Conservation (phyloP, 2,113 vertebrate species). For the Boleophthalmus pectinirostris region DNA sequence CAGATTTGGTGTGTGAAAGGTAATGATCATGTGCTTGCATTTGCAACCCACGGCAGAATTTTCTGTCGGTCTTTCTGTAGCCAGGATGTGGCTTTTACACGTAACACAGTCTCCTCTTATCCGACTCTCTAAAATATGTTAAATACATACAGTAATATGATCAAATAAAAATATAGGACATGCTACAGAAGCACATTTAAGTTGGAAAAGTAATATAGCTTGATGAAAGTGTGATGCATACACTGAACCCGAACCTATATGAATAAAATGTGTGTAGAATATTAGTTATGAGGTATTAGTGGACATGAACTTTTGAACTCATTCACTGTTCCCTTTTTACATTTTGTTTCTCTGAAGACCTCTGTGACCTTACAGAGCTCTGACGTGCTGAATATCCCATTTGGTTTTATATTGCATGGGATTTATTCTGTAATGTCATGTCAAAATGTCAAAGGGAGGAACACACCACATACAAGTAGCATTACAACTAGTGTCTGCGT, state of each 20-base stretch:
- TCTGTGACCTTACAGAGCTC: background rate
- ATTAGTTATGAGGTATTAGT: background rate
- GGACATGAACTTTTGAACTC: background rate
- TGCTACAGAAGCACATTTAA: background rate
- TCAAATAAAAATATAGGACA: background rate
- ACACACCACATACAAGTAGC: background rate
- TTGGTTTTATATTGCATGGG: background rate
- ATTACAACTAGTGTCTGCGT: background rate
- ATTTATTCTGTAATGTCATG: background rate
- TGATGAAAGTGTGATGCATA: background rate
- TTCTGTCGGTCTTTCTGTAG: constrained; percentile 2
- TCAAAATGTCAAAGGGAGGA: background rate
- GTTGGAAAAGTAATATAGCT: background rate
- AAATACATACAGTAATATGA: background rate
- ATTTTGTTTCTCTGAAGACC: background rate
- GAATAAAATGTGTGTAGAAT: too few relatives aligned
- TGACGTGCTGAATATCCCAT: background rate
- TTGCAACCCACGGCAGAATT: constrained; percentile 44
- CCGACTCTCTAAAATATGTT: background rate
- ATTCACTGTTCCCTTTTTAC: background rate
- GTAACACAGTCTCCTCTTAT: constrained; percentile 7
- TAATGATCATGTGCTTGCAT: constrained; percentile 33
- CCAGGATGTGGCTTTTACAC: constrained; percentile 69
- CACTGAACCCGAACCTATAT: background rate
- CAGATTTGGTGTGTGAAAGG: constrained; percentile 19